phyloP scores from a whole-genome alignment of 2,888 invertebrate genomes.

The Cryptocephalus moraei region DNA sequence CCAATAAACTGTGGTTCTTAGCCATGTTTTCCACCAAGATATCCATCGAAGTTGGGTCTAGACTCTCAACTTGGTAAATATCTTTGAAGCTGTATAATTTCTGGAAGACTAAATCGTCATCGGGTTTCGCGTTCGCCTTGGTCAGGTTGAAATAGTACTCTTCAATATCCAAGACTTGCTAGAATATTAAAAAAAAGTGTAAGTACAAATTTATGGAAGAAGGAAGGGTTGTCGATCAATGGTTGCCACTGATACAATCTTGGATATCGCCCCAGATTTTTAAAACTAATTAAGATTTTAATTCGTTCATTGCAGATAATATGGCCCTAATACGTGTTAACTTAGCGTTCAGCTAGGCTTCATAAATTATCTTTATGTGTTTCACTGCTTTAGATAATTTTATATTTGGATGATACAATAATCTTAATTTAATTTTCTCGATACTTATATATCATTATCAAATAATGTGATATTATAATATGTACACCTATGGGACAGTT shows the following conservation, averaged over 20 bases:
- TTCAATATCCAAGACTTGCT: conserved; percentile 55
- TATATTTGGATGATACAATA: too few species aligned
- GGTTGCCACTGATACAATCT: neutral
- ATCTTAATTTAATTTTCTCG: too few species aligned
- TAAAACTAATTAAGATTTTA: too few species aligned
- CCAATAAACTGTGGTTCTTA: conserved; percentile 41
- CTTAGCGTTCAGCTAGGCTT: neutral
- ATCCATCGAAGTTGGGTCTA: conserved; percentile 53
- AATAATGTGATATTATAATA: too few species aligned
- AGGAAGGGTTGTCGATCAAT: neutral
- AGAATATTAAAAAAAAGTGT: conserved; percentile 3
- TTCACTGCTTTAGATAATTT: too few species aligned
- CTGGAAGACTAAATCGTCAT: conserved; percentile 45
- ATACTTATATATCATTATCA: too few species aligned
- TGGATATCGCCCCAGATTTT: neutral
- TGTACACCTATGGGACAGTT: too few species aligned
- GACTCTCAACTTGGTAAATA: conserved; percentile 49
- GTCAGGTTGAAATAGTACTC: conserved; percentile 70
- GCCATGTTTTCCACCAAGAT: conserved; percentile 51
- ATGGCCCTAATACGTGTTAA: neutral
- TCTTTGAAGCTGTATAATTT: conserved; percentile 62
- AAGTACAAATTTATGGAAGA: conserved; percentile 1
- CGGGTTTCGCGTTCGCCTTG: conserved; percentile 57
- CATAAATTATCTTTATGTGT: too few species aligned
- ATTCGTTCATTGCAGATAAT: neutral